Conservation (phyloP, 2,888 invertebrate genomes). For the Catonia carolina region DNA sequence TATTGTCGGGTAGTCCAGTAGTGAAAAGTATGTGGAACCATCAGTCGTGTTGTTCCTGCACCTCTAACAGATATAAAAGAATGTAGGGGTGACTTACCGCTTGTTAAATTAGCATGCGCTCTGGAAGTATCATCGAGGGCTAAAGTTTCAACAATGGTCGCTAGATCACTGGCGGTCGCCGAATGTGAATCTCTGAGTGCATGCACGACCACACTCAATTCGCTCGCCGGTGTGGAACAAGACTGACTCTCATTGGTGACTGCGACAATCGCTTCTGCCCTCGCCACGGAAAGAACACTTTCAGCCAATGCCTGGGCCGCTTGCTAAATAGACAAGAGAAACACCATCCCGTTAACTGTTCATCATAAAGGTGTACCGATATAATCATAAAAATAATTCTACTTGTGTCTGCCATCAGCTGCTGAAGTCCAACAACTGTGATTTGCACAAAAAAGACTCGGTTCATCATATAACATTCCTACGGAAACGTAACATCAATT, state of each 20-base stretch:
- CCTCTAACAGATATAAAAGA: neutral
- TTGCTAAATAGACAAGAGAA: conserved; percentile 45
- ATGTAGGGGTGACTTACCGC: conserved; percentile 23
- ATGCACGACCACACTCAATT: conserved; percentile 53
- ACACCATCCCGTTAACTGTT: no score
- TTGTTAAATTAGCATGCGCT: conserved; percentile 19
- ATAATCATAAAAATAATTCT: no score
- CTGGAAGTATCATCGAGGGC: conserved; percentile 47
- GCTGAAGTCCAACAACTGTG: neutral
- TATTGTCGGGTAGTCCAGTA: no score
- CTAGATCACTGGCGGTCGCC: conserved; percentile 61
- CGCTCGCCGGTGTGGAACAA: conserved; percentile 42
- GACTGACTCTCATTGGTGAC: conserved; percentile 38
- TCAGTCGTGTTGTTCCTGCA: neutral
- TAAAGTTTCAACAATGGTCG: conserved; percentile 78
- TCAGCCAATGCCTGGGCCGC: conserved; percentile 87
- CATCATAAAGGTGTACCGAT: no score
- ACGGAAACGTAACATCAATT: no score
- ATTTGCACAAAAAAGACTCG: neutral
- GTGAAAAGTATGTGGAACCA: neutral
- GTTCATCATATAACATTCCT: no score
- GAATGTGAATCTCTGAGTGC: conserved; percentile 56
- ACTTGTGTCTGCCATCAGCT: no score
- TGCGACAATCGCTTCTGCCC: conserved; percentile 61
- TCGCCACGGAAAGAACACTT: conserved; percentile 65